Conservation (phyloP, 2,113 vertebrate genomes). For the Myotis lucifugus region DNA sequence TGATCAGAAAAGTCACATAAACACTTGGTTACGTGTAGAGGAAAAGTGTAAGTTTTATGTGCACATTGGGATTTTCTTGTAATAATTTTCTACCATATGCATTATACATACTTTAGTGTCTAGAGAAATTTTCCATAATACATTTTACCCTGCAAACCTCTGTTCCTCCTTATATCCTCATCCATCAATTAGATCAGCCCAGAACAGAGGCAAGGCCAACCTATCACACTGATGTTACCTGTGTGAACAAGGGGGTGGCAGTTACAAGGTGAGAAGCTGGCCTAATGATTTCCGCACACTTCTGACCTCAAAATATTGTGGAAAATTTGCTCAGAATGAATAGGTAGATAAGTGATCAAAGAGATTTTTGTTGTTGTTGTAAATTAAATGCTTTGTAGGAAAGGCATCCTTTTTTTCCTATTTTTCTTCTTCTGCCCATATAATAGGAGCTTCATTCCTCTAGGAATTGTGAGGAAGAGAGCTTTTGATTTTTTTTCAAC, state of each 20-base stretch:
- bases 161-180: not conserved
- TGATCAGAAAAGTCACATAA: not conserved
- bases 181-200: not conserved
- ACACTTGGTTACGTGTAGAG: not conserved
- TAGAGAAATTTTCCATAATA: not conserved
- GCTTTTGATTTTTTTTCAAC: not conserved
- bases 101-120: not conserved
- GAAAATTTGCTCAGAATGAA: not conserved
- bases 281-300: not conserved
- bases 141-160: not conserved
- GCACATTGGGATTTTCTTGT: not conserved
- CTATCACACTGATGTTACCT: too few species aligned
- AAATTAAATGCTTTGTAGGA: not conserved
- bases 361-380: not conserved
- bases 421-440: not conserved
- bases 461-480: not conserved
- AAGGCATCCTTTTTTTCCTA: rapidly evolving
- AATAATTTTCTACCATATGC: not conserved
- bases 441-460: not conserved
- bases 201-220: not conserved
- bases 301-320: not conserved
- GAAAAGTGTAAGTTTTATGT: not conserved
- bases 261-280: not conserved
- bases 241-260: too few species aligned
- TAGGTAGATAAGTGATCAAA: not conserved